Evolutionary conservation across 2,797 vertebrate species (phyloP), one percentile per base, ranked within the genome.

Genomic region (Trachurus trachurus): DNA sequence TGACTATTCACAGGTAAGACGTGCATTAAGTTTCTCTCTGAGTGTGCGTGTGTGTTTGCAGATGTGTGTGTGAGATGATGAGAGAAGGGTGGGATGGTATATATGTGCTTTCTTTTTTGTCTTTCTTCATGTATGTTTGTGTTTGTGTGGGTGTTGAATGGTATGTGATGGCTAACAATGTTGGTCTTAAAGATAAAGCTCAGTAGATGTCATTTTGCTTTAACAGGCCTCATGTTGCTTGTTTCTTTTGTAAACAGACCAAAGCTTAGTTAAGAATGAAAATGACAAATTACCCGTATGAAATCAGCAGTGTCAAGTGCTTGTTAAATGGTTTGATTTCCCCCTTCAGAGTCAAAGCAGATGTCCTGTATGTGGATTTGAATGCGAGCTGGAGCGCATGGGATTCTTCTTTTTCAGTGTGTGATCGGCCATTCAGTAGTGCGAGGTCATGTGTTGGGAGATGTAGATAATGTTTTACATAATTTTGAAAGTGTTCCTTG

Each of bases 1-100:
- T 79, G 98, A 99, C 89, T 99, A 98, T 88, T 96, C 98, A 80
- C 96, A 98, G 98, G 98, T 99, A 97, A 96, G 96, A 85, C 5
- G 3, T 66, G 79, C 21, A 9, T 3, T 8, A 71, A 59, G 22
- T 67, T 63, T 73, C 3, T 50, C 1, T 45, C 16, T 69, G 26
- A 42, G 15, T 49, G 62, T 63, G 44, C 57, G 11, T 54, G 60
- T 44, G 26, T 40, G 22, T 69, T 2, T 71, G 61, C 10, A 39
- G 21, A 39, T 31, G 37, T 78, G 52, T 47, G 26, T 26, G 62
- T 39, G 58, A 53, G 19, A n/a, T 12, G 9, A 9, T 42, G 26
- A 62, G 52, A 31, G 2, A 9, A 7, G 16, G 13, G 12, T 40
- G 3, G 11, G 34, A 26, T 49, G 21, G 17, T 45, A 15, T 50